Conservation (phyloP, 2,797 vertebrate species). For the Channa striata region DNA sequence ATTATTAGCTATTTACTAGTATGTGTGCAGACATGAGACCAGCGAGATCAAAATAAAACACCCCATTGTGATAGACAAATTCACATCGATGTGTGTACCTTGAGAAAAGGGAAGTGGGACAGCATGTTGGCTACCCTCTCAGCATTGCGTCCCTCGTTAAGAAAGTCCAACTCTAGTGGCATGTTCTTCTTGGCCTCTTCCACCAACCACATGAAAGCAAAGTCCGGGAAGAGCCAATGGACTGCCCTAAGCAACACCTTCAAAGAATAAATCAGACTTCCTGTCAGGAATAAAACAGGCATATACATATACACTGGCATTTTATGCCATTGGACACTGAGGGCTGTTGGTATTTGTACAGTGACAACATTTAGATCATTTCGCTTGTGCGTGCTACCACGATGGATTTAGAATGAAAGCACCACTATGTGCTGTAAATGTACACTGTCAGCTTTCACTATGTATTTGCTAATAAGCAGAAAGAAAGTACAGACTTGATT, state of each 20-base stretch:
- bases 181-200: conserved; percentile 98
- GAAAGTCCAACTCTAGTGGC: conserved; percentile 95
- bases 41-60: not conserved
- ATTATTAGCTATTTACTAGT: conserved; percentile 13
- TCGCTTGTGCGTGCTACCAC: no score
- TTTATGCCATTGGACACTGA: no score
- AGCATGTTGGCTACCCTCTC: conserved; percentile 92
- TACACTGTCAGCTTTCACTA: no score
- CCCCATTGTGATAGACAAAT: not conserved
- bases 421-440: no score
- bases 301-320: not conserved
- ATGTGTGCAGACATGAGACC: not conserved
- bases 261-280: conserved; percentile 13
- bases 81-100: conserved; percentile 79
- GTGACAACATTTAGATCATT: no score
- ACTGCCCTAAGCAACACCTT: conserved; percentile 90
- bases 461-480: no score
- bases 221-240: conserved; percentile 95
- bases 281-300: not conserved
- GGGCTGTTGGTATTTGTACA: no score
- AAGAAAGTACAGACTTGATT: no score
- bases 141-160: conserved; percentile 94
- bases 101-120: conserved; percentile 89
- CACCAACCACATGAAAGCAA: conserved; percentile 97
- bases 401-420: no score